phyloP scores from a whole-genome alignment of 2,113 vertebrate genomes.

The Apteryx owenii region DNA sequence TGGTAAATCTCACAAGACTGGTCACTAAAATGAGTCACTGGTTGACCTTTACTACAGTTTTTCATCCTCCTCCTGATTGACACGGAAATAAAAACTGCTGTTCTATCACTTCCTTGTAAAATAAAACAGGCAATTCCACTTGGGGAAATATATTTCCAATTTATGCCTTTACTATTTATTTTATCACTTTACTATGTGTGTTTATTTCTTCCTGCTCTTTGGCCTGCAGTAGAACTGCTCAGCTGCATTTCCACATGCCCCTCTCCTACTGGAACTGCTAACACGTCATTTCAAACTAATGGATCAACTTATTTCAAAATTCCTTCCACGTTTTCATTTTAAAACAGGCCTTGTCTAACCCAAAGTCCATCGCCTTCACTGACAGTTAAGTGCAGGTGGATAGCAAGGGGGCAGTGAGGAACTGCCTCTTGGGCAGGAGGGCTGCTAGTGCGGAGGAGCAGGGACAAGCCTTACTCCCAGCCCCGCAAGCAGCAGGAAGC shows the following conservation, averaged over 20 bases:
- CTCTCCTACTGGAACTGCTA: neutral
- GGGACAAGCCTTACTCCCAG: neutral
- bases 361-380: neutral
- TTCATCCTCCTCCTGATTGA: neutral
- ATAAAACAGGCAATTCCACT: neutral
- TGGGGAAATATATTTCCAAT: neutral
- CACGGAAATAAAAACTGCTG: neutral
- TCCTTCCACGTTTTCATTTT: neutral
- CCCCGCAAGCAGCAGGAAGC: neutral
- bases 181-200: neutral
- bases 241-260: neutral
- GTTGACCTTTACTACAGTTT: neutral
- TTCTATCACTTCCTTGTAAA: neutral
- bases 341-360: neutral
- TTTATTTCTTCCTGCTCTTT: neutral
- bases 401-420: neutral
- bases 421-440: rapidly evolving
- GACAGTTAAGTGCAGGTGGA: neutral
- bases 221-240: neutral
- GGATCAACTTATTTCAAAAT: neutral
- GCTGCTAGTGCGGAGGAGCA: neutral
- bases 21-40: neutral
- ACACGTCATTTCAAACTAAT: neutral
- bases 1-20: neutral
- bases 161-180: neutral